Evolutionary conservation across 2,113 vertebrate genomes (phyloP), one percentile per base, ranked within the genome.

Genomic region (Saimiri boliviensis): DNA sequence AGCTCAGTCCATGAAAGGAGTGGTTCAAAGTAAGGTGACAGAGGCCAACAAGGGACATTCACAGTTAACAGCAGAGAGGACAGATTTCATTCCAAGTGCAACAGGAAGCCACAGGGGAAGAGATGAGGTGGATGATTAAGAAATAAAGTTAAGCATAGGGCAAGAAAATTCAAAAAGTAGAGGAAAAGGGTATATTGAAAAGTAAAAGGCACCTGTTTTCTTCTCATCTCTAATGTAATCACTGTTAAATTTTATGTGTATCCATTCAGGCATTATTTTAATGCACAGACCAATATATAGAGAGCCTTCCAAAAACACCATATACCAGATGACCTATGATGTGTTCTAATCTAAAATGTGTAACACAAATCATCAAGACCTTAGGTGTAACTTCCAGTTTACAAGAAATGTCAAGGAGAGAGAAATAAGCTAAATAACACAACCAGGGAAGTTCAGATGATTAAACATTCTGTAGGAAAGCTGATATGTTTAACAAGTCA

Each of bases 301-400:
- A 88, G 17, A 88, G 40, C 9, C 71, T 85, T 83, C 77, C 30
- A 81, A 74, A 84, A 92, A 84, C 4, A 71, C 45, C 21, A 82
- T 23, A 54, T 2, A 63, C 4, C 49, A 70, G 8, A 90, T 54
- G 21, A 74, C 42, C 45, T 56, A 89, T 9, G 30, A 94, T 23
- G 17, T 63, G 27, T 37, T 45, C 35, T 58, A 56, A 76, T 40
- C 1, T 32, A 71, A 88, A 89, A 86, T 27, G 9, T 84, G 3
- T 58, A 68, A 89, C 35, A 88, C 42, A 25, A 73, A 95, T 77
- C 35, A 86, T 60, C 35, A 95, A 79, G 79, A 93, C 27, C n/a
- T 77, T 42, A 77, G n/a, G 49, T 58, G n/a, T 35, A 71, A 84
- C 4, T 92, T 84, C 11, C 52, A 79, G 52, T 40, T 88, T 79